Evolutionary conservation across 37 sponge, comb jelly and placozoan genomes (phyloP), one percentile per base, ranked within the genome.

Genomic region (Halichondria panicea): DNA sequence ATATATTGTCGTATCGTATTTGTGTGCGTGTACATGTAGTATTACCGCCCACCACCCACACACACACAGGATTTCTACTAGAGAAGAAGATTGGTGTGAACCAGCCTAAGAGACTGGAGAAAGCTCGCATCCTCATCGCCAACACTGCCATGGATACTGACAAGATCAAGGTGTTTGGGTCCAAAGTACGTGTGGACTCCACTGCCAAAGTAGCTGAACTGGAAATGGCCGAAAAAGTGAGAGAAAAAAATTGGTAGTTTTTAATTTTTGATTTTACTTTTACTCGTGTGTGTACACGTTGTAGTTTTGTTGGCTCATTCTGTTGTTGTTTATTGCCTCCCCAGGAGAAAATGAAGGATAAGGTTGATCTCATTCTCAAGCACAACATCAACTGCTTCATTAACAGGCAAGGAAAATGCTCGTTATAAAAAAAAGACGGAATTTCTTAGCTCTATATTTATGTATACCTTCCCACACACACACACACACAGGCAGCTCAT

Each of bases 71-170:
- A 0, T 98, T 95, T 78, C 83, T 98, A 12, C 72, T 98, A 78
- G 99, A 98, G 88, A 98, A 98, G 84, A 92, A 87, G 78, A 70
- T 98, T 35, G 95, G 99, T 32, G 86, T 92, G 46, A 90, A 98
- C 81, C 99, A 98, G 85, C 99, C 99, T 1, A 95, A 98, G 87
- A 60, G 87, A 36, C 79, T 98, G 54, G 96, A 95, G 70, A 84
- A 98, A 69, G 93, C 92, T 38, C 75, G 87, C 13, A 92, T 98
- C 27, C 88, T 98, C 38, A 88, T 98, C 18, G 99, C 99, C 48
- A 98, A 98, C 82, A 98, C 99, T 38, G 78, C 93, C 73, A 98
- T 98, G 99, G 99, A 98, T 44, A 84, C 91, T n/a, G 96, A 98
- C 76, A 98, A 98, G 82, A 90, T 95, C 55, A 98, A 98, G 58